Evolutionary conservation across 2,113 vertebrate genomes (phyloP).

Genomic region (Chlamydotis undulata): DNA sequence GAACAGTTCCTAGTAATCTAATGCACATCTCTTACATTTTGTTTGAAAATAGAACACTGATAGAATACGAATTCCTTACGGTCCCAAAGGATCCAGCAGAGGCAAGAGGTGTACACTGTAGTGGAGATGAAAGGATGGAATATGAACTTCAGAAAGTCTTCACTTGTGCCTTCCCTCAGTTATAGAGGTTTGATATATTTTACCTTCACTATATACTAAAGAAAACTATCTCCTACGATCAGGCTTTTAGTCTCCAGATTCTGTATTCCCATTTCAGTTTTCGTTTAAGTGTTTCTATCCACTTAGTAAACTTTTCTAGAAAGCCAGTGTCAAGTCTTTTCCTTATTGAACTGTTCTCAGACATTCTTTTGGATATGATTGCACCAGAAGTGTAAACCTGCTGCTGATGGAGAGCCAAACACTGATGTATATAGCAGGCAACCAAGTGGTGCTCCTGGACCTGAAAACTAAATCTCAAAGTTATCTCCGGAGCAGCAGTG

Average conservation of each 20-base stretch:
- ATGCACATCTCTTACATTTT: background rate
- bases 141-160: background rate
- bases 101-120: background rate
- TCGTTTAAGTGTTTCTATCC: background rate
- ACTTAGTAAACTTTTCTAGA: background rate
- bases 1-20: background rate
- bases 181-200: background rate
- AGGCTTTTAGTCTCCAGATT: background rate
- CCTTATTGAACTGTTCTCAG: constrained; percentile 74
- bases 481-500: constrained; percentile 83
- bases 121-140: background rate
- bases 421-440: constrained; percentile 88
- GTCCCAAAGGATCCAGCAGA: background rate
- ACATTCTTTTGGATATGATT: constrained; percentile 94
- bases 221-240: background rate
- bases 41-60: background rate
- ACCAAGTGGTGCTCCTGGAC: constrained; percentile 83
- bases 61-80: background rate
- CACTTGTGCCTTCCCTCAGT: background rate
- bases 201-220: background rate
- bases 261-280: background rate
- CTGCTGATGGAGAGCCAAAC: constrained; percentile 82
- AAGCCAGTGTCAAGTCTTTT: constrained; percentile 38
- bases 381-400: constrained; percentile 83
- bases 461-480: constrained; percentile 79